Base-by-base conservation (phyloP, 2,888 invertebrate genomes). In the Eilema depressum region DNA sequence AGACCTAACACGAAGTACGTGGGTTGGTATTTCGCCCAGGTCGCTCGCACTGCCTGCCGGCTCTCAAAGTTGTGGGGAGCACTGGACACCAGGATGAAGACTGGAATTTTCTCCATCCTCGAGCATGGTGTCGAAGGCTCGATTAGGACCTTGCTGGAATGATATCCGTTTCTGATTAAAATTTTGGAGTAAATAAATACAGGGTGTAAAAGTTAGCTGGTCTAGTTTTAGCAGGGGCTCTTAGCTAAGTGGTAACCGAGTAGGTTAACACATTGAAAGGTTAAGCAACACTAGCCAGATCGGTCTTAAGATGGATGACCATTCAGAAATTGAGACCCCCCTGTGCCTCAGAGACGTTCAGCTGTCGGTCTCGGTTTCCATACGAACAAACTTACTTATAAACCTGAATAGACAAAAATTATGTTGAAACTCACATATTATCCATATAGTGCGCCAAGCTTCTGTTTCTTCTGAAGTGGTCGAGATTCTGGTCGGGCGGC, bases 1-100 rank as follows among this genome's bases (percentile, higher is more conserved):
- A 93, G 81, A 0, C 96, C 97, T 57, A 97, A 78, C 74, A 97
- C 90, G 85, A 97, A 97, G 74, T 95, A 93, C 0, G 96, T 93
- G 25, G 94, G 93, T 30, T 95, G 88, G 63, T 93, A 89, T 25
- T 84, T 88, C 0, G 95, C 97, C 97, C 97, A 97, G 0, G 97
- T 96, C 28, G 88, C 85, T 30, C 97, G 88, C 75, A 97, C 96
- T 4, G 95, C 95, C 20, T 91, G 91, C 2, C 97, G 90, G 12
- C 96, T 94, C 14, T 91, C 92, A 25, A 88, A 84, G 79, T 96
- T 93, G 0, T 80, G 76, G 0, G 96, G 96, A 0, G 96, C 91
- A 2, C 96, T 96, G 77, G 96, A 92, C 61, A 97, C 93, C 74
- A 97, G 80, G 59, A 95, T 91, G 3, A 96, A 83, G 23, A 96